Evolutionary conservation across 2,797 vertebrate species (phyloP), one percentile per base, ranked within the genome.

Genomic region (Rhodeus uyekii): DNA sequence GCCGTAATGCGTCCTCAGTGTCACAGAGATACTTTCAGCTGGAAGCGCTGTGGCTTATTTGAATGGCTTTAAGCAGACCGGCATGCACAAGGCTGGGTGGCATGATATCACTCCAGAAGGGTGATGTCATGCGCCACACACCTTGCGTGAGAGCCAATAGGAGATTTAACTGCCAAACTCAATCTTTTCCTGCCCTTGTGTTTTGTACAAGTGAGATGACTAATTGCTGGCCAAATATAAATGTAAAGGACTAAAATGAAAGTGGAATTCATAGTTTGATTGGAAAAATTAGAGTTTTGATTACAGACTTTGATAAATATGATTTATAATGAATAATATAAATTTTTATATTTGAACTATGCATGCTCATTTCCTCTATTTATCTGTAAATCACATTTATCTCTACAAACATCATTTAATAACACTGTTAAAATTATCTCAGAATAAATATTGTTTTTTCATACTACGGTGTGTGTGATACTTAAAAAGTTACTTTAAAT

Each of bases 61-160:
- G 58, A 75, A 75, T 75, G 80, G 55, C 27, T 42, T 55, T 1
- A 19, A 58, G 63, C 24, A 67, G 72, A 55, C 24, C 36, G 32
- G 63, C 80, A 48, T 50, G 63, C 78, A n/a, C 78, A 19, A 44
- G 27, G 24, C 22, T 44, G 29, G 10, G 50, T 61, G 29, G 63
- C 9, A 76, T 76, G 61, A 69, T 36, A 42, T 79, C 36, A 82
- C 36, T 53, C 10, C 44, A 34, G 69, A 74, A 34, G 38, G 8
- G 90, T 91, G 82, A 87, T 88, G 88, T 90, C 85, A 88, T 73
- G 84, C 84, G 81, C 1, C 83, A 48, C 61, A 58, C 4, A 44
- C 72, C 48, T 75, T 67, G 44, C 36, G 6, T 13, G 24, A 39
- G 44, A 39, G 58, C 44, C 79, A 87, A 76, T 71, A 18, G 77